Evolutionary conservation across 1,140 invertebrate genomes (phyloP), one percentile per base, ranked within the genome.

Genomic region (Papilio polyxenes): DNA sequence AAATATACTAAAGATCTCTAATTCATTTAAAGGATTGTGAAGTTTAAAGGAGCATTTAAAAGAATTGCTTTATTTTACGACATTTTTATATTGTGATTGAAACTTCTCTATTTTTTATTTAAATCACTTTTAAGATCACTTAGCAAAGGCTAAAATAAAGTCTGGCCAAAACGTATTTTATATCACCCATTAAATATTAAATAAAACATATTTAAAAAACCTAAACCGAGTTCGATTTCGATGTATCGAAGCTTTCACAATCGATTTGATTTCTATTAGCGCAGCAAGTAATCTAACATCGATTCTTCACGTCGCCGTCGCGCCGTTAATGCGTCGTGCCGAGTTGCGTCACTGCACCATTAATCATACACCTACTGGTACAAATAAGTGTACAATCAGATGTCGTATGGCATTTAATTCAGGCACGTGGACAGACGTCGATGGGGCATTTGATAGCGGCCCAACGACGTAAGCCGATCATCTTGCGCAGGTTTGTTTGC

Each of bases 391-490:
- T 83, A 87, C 85, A 86, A 86, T 86, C 85, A 85, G 83, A 85
- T 84, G 84, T 88, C 85, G 83, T 81, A 82, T 84, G 81, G 85
- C 81, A 82, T 85, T 86, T 88, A 88, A 91, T 89, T 86, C 87
- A 82, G 83, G 88, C 90, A 89, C 90, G 90, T 91, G 90, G 90
- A 87, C 86, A 85, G 80, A 85, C 75, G 81, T 65, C 85, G 87
- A 90, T 88, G 86, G 83, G 53, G 79, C 79, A 81, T 62, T 82
- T 83, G 88, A 89, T 89, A 87, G 69, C n/a, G 80, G 82, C 87
- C 86, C 88, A 86, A 49, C 37, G 80, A 83, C 83, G 81, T 91
- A 91, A 90, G 89, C 89, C 86, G 89, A 91, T 91, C 89, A 87
- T 69, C 56, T 82, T 20, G 79, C 40, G 83, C 82, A 85, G 80